phyloP scores from a whole-genome alignment of 2,888 invertebrate genomes.

The Nomada flava region DNA sequence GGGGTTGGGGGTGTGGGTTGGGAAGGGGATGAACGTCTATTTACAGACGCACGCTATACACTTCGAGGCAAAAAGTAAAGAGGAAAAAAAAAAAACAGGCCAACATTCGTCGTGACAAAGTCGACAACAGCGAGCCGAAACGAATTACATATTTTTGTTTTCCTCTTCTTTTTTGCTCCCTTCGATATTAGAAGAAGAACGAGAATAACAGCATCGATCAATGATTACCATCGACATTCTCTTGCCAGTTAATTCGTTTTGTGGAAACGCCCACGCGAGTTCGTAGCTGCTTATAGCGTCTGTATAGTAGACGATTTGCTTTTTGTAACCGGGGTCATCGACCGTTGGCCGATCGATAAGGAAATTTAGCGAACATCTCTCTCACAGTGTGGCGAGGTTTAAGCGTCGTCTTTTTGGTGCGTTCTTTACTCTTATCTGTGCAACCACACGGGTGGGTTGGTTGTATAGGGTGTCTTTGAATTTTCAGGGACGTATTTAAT shows the following conservation, averaged over 20 bases:
- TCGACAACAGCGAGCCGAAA: neutral
- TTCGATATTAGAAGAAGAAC: neutral
- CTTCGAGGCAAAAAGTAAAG: neutral
- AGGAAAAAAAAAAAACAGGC: neutral
- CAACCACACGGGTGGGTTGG: neutral
- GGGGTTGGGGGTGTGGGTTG: neutral
- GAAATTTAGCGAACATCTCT: conserved; percentile 44
- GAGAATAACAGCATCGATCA: neutral
- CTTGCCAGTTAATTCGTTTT: conserved; percentile 2
- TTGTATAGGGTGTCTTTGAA: neutral
- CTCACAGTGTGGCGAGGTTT: neutral
- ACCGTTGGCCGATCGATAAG: conserved; percentile 49
- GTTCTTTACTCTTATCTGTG: neutral
- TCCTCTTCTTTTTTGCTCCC: neutral
- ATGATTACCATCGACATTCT: conserved; percentile 5
- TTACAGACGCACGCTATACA: conserved; percentile 13
- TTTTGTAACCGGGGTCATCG: conserved; percentile 45
- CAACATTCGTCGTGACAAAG: neutral
- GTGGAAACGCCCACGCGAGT: conserved; percentile 42
- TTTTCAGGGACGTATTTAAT: neutral
- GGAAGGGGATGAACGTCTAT: conserved; percentile 11
- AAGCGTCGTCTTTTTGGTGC: neutral
- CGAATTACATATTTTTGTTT: too few species aligned
- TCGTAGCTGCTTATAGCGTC: conserved; percentile 30
- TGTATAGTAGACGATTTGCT: conserved; percentile 30